Evolutionary conservation across 2,113 vertebrate species (phyloP), one percentile per base, ranked within the genome.

Genomic region (Alces alces): DNA sequence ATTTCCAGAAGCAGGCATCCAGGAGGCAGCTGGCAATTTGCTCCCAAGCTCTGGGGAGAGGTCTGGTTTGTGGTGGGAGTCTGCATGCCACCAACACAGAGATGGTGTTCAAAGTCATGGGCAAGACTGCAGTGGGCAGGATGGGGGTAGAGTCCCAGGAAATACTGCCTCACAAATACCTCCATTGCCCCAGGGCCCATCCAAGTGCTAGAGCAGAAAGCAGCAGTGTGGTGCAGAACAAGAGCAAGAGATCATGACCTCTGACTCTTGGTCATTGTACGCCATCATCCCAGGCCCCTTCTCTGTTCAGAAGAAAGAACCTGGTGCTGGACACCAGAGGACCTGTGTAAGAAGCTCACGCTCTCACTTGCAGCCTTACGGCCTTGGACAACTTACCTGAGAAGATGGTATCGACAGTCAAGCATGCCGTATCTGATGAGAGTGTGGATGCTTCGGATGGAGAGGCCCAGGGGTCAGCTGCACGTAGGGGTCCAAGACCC

Each of bases 401-500:
- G 55, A 61, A 84, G 47, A 4, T 8, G 13, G 7, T 19, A 19
- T 43, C 60, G 1, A 21, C 21, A 30, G 6, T 5, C 25, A 54
- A 23, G 19, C 6, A 11, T 10, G 17, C 64, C 17, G 5, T 30
- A 4, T 30, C 11, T 52, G 66, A 47, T 17, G 36, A 84, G 27
- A 7, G 55, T 33, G 12, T 25, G 66, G 14, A 25, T 36, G 33
- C 21, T 45, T 39, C 39, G 52, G 21, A 13, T 15, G n/a, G 19
- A 52, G 60, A 88, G 36, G 13, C 30, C 80, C 39, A 28, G 55
- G 21, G 25, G 47, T 25, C 30, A 25, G 30, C 28, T 45, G 19
- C 23, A 33, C 0, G 0, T 2, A 39, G 45, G 58, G 19, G 6
- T 50, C 25, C 30, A 2, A 33, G n/a, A 9, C 52, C 88, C 13